These are phyloP conservation scores for Mesoclemmys tuberculata DNA, from an alignment of 2,113 vertebrate species.

Conservation along the genomic window DNA sequence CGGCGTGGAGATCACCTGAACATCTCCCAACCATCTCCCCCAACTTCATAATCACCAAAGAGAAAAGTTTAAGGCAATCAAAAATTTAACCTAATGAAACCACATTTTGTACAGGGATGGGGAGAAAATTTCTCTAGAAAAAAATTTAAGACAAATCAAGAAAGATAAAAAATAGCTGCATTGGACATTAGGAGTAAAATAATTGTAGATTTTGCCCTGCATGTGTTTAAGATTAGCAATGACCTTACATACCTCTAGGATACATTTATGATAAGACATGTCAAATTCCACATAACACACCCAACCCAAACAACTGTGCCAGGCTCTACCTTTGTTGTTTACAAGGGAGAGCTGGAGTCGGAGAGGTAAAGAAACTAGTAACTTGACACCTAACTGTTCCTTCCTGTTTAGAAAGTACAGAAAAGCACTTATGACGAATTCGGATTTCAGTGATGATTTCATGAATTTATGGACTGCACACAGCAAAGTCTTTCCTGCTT, in stretches of 20 bases:
- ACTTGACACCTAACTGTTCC: background rate
- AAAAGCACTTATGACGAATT: conserved; percentile 10
- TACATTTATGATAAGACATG: background rate
- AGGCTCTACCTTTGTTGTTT: background rate
- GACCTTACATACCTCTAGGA: no score
- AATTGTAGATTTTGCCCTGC: no score
- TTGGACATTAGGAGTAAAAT: no score
- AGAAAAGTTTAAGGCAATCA: no score
- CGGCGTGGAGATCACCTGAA: no score
- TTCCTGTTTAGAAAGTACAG: no score
- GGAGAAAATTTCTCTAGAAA: background rate
- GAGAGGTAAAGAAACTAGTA: conserved; percentile 7
- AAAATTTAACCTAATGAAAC: background rate
- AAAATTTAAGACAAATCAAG: background rate
- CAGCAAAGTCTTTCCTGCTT: accelerated
- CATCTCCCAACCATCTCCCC: no score
- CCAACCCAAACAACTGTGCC: background rate
- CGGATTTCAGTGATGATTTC: conserved; percentile 13
- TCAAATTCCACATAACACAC: background rate
- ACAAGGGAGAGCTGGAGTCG: conserved; percentile 13
- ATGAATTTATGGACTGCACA: background rate
- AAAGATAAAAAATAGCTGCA: no score
- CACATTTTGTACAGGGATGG: background rate
- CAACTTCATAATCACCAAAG: no score
- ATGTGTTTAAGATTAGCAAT: no score